Conservation (phyloP, 2,888 invertebrate species). For the Cephus nigrinus region DNA sequence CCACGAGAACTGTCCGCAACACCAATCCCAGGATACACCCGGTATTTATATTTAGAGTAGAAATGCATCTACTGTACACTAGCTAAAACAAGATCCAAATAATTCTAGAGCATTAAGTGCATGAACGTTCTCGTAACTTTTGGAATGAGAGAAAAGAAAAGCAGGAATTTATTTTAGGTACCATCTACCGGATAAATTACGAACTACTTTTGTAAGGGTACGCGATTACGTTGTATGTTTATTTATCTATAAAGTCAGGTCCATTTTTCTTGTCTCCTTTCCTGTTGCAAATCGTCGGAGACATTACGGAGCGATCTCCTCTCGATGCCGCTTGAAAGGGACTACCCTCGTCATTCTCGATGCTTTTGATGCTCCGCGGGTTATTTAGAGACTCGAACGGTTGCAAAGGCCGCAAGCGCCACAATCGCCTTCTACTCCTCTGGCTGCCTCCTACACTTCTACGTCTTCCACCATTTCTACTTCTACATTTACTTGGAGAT, state of each 20-base stretch:
- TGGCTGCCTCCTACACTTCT: constrained; percentile 26
- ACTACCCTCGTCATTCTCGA: constrained; percentile 11
- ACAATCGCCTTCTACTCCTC: too few species aligned
- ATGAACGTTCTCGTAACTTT: too few species aligned
- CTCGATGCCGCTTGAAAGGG: constrained; percentile 9
- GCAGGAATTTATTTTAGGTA: too few species aligned
- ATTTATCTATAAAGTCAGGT: too few species aligned
- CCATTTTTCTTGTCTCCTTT: too few species aligned
- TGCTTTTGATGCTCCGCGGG: constrained; percentile 15
- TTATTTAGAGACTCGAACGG: constrained; percentile 31
- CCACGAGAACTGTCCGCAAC: not conserved
- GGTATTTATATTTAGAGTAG: not conserved
- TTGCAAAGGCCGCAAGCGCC: constrained; percentile 6
- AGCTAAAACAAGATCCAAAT: not conserved
- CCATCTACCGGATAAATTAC: too few species aligned
- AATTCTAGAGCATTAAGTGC: too few species aligned
- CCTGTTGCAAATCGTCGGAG: not conserved
- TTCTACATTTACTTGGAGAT: not conserved
- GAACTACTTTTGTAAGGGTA: not conserved
- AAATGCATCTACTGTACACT: not conserved
- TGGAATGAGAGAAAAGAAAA: too few species aligned
- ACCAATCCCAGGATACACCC: not conserved
- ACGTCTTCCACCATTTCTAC: constrained; percentile 7
- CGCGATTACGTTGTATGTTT: not conserved
- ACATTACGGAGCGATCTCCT: not conserved